Base-by-base conservation (phyloP, 2,888 invertebrate genomes). In the Standfussiana lucernea region DNA sequence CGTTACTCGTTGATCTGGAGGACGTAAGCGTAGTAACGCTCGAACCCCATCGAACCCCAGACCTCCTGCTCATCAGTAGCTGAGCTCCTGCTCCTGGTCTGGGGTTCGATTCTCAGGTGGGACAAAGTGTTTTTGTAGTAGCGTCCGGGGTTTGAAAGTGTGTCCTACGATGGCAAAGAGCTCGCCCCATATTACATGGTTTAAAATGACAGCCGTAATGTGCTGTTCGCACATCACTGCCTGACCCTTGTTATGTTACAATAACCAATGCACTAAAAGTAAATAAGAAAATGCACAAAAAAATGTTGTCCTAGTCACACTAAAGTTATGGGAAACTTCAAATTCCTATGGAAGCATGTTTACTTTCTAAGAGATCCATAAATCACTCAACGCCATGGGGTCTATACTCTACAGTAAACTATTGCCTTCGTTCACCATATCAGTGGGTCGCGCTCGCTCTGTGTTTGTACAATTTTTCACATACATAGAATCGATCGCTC, bases 391-490 rank as follows among this genome's bases (percentile, higher is more conserved):
- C 13, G 62, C 28, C 37, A 35, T 42, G 61, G 56, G 67, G 78
- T 81, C 28, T 15, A 28, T 8, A 56, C 28, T 37, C 21, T 7
- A 37, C 24, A 59, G 56, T 47, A 75, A 75, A 83, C 79, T 72
- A 42, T 75, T 8, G 62, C 42, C 50, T 59, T 40, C 21, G 47
- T 68, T 53, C 83, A 62, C 79, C 79, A 35, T 50, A 67, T 53
- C 67, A 64, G 56, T 35, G 79, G 32, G 66, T 61, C 45, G 59
- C 56, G 32, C 64, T 28, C 53, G 13, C 67, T 32, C 56, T 24
- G 42, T 76, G 70, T 76, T 76, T 73, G 32, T n/a, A 47, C 70
- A 71, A 72, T 68, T 79, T 71, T 83, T 74, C 35, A 71, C 32
- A 83, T 21, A 71, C 32, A 83, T 21, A 32, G 18, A 65, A n/a